Evolutionary conservation across 2,113 vertebrate genomes (phyloP), one percentile per base, ranked within the genome.

Genomic region (Apaloderma vittatum): DNA sequence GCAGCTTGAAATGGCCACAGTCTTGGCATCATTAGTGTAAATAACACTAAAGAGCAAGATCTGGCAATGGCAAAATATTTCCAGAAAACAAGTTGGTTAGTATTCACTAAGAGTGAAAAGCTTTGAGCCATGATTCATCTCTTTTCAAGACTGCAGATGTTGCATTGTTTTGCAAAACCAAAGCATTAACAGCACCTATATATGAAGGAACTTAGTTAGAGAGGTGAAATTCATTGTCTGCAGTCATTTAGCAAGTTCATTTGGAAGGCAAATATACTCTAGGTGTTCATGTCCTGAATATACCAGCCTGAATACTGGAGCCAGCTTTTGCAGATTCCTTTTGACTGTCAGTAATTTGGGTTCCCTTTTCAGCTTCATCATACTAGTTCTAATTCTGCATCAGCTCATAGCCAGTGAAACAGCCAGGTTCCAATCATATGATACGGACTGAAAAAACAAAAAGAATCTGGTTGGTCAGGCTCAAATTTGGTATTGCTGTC

Each of bases 381-480:
- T 23, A 10, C 73, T 9, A 37, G 8, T 16, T 15, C 46, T 18
- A 37, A 70, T 61, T 88, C 45, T 80, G 48, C 5, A 6, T 4
- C 37, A 32, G 22, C 29, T 32, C 73, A 23, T 8, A 54, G 36
- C 19, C 23, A 18, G 26, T 86, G 71, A 77, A 79, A 67, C 5
- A 61, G 9, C 22, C 74, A 63, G 12, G 21, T 57, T 55, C 15
- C 8, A 63, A 13, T 15, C 22, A 30, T 5, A 29, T 2, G 8
- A 49, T 11, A 51, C 6, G 26, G 63, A 59, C 4, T 70, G 5
- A 51, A 82, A 79, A 86, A 17, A 5, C 9, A 23, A 30, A 86
- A 67, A 22, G 2, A 46, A 26, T 37, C 26, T 27, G 23, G 3
- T 49, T 66, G 0, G 0, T 61, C 1, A 5, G 52, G 17, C 32